Conservation (phyloP, 1,140 invertebrate genomes). For the Anthonomus grandis region DNA sequence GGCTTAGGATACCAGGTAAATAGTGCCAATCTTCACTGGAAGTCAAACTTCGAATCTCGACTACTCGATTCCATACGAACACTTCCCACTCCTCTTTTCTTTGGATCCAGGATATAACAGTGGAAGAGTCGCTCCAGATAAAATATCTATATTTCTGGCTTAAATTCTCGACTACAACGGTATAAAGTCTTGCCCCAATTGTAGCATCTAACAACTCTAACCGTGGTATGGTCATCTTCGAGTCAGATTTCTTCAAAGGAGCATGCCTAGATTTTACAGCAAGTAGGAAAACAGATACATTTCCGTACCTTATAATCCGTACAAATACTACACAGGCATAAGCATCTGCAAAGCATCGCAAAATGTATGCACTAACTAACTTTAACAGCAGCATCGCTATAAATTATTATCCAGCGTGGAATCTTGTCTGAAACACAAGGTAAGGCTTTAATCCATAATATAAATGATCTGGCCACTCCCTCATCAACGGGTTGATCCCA, state of each 20-base stretch:
- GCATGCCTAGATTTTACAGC: constrained; percentile 24
- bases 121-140: too few relatives aligned
- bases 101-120: too few relatives aligned
- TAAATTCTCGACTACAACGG: constrained; percentile 23
- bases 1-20: constrained; percentile 45
- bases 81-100: too few relatives aligned
- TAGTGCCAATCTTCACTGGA: constrained; percentile 39
- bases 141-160: constrained; percentile 35
- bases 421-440: constrained; percentile 3
- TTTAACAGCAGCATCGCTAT: not conserved
- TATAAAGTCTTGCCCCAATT: constrained; percentile 10
- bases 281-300: constrained; percentile 2
- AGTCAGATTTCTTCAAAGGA: constrained; percentile 10
- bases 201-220: constrained; percentile 21
- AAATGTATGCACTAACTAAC: not conserved
- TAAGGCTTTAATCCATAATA: constrained; percentile 2
- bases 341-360: too few relatives aligned
- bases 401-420: not conserved
- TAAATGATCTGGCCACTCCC: constrained; percentile 3
- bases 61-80: too few relatives aligned
- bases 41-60: too few relatives aligned
- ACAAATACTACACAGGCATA: constrained; percentile 15
- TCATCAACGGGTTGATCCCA: constrained; percentile 28
- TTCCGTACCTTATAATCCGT: not conserved
- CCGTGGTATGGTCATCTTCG: constrained; percentile 5